Evolutionary conservation across 2,113 vertebrate species (phyloP), one percentile per base, ranked within the genome.

Genomic region (Nanger granti): DNA sequence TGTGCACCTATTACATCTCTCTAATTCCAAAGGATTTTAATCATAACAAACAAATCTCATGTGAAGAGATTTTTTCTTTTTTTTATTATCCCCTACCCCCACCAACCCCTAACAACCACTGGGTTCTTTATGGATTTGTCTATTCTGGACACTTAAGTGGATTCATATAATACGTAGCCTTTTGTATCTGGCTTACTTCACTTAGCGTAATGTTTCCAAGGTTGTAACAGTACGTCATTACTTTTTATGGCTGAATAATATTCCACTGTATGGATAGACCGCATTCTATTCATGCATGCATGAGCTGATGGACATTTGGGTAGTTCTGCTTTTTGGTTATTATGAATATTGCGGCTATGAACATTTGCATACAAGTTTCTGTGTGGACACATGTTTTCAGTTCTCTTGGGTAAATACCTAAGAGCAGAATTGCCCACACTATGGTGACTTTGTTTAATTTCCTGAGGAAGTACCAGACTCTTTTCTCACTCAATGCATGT

Each of bases 11-110:
- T 52, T 10, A 12, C 52, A 31, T 10, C 41, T 28, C 8, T 80
- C 93, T 83, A 47, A 62, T 95, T 82, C 54, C 80, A 82, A 85
- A 94, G 26, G n/a, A 66, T 93, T 92, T 93, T 87, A 15, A 4
- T 90, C 22, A 52, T 37, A 17, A 57, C 37, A 31, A 89, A 79
- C 59, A 37, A 91, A 37, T 20, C n/a, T 66, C 10, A 14, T 10
- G 4, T 9, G 34, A 31, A 84, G 47, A 13, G n/a, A 41, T 41
- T 24, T 76, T 69, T 73, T 73, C 15, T 3, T 22, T 13, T 66
- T 7, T 52, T 87, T 4, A 17, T 66, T 22, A 7, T 86, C 7
- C 22, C 15, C 20, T 41, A 24, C 79, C 44, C 5, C 49, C 9
- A 18, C 26, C 1, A 34, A 12, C 18, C 41, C 26, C 49, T 34